Base-by-base conservation (phyloP, 2,888 invertebrate species). In the Anoncus sp. region DNA sequence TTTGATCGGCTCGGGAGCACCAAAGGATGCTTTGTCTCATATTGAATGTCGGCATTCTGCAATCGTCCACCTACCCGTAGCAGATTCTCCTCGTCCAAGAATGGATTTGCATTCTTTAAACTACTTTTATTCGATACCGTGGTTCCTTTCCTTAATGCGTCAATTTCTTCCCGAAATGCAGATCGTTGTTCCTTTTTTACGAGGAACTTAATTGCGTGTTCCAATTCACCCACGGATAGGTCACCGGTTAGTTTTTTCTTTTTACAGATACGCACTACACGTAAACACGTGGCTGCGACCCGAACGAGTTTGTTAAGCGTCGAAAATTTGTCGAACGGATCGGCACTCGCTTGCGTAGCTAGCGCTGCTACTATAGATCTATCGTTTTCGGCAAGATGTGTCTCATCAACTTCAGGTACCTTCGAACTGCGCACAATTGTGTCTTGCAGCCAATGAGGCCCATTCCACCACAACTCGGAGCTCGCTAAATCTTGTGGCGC, bases 11-110 rank as follows among this genome's bases (percentile, higher is more conserved):
- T 7, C 3, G 57, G 40, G 2, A 79, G 16, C 10, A 74, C 40
- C 16, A 73, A 40, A 1, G 62, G 76, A 16, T 79, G 70, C 18
- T 47, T 49, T n/a, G 38, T 31, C 12, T 27, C 55, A 47, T 60
- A 71, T 27, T 43, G 7, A 10, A 66, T 67, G 5, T 70, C 27
- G 1, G 72, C 53, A 40, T 76, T 71, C 6, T 18, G 31, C 12
- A 69, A n/a, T 38, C 62, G 45, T 1, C 75, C 75, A 47, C 69
- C 69, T 0, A 69, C 59, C 35, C 69, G 20, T 7, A 49, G 18
- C 12, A 72, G 24, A 2, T 35, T 63, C 6, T 62, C 47, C 0
- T n/a, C 14, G 53, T 63, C 57, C 4, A 72, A 7, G 20, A 72
- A 63, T 9, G 72, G 76, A n/a, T 55, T 62, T 16, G 63, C 18